phyloP scores from a whole-genome alignment of 2,797 vertebrate species.

The Vultur gryphus region DNA sequence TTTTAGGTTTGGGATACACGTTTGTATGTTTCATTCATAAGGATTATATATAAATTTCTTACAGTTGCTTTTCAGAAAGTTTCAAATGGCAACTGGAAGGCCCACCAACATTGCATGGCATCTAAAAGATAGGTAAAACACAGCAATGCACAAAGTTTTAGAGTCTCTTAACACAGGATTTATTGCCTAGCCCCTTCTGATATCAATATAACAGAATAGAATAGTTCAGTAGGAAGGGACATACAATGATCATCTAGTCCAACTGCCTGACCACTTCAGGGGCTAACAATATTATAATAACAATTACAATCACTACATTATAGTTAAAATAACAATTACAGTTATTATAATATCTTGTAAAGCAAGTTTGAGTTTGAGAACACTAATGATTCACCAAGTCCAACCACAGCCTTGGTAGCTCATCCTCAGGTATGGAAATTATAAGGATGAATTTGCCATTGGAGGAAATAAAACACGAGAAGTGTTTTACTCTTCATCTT shows the following conservation, averaged over 20 bases:
- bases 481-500: neutral
- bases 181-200: neutral
- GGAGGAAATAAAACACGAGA: neutral
- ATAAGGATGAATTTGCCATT: neutral
- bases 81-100: neutral
- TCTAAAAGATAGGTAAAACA: neutral
- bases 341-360: neutral
- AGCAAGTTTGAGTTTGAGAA: neutral
- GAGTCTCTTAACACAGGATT: neutral
- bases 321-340: neutral
- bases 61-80: neutral
- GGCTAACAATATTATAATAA: neutral
- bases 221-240: neutral
- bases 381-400: accelerated
- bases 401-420: neutral
- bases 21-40: neutral
- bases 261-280: neutral
- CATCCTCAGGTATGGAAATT: neutral
- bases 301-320: neutral
- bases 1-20: neutral
- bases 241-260: neutral
- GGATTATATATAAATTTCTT: neutral
- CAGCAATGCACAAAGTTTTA: neutral
- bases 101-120: neutral
- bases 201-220: neutral